These are phyloP conservation scores for Amiota minor DNA, from an alignment of 2,888 invertebrate species.

Conservation along the genomic window DNA sequence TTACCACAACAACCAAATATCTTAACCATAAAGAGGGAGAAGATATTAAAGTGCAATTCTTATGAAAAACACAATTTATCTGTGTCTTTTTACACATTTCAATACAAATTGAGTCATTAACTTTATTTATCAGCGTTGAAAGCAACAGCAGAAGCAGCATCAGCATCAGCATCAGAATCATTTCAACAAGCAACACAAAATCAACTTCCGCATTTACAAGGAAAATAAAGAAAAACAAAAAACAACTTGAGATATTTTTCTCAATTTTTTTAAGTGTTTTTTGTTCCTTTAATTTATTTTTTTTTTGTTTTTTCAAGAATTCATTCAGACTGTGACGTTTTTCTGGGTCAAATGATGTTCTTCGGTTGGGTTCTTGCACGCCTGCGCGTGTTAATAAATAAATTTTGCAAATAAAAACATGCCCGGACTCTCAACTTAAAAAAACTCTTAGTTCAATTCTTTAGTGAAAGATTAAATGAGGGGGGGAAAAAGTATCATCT, in stretches of 20 bases:
- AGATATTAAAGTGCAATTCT: not conserved
- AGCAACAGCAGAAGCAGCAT: constrained; percentile 29
- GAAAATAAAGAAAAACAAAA: not conserved
- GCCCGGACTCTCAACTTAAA: not conserved
- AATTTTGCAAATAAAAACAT: constrained; percentile 19
- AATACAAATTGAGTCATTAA: constrained; percentile 70
- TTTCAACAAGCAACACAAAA: too few species aligned
- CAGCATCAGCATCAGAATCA: too few species aligned
- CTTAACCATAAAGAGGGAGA: not conserved
- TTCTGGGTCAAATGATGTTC: constrained; percentile 24
- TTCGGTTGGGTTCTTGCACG: not conserved
- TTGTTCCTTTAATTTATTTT: constrained; percentile 6
- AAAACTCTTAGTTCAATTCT: not conserved
- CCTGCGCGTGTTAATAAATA: constrained; percentile 26
- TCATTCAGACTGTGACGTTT: constrained; percentile 7
- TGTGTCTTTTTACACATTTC: constrained; percentile 49
- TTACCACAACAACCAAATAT: not conserved
- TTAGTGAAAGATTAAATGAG: not conserved
- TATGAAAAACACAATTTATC: not conserved
- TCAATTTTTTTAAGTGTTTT: not conserved
- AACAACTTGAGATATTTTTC: not conserved
- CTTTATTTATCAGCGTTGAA: constrained; percentile 69
- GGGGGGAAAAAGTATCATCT: constrained; percentile 58
- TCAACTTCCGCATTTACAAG: constrained; percentile 35
- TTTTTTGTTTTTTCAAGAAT: not conserved